Evolutionary conservation across 2,113 vertebrate species (phyloP).

Genomic region (Antidorcas marsupialis): DNA sequence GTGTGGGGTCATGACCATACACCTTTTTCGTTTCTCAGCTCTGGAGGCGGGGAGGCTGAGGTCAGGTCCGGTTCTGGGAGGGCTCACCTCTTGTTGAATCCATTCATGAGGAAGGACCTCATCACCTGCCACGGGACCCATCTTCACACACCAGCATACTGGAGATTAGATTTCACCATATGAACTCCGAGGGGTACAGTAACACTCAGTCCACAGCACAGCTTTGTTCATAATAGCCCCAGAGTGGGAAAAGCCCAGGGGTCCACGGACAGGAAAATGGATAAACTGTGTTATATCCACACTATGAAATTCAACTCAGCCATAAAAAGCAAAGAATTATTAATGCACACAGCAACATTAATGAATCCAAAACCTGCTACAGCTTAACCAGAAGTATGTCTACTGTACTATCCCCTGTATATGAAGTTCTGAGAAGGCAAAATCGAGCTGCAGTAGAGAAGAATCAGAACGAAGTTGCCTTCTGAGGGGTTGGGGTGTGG

Average conservation of each 20-base stretch:
- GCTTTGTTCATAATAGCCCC: background rate
- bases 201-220: background rate
- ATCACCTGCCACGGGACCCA: background rate
- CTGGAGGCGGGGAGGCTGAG: background rate
- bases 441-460: background rate
- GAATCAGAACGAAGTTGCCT: background rate
- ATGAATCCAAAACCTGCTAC: background rate
- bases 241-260: background rate
- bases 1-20: background rate
- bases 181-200: background rate
- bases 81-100: background rate
- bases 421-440: background rate
- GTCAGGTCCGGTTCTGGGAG: background rate
- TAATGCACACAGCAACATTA: background rate
- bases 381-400: background rate
- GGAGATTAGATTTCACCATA: background rate
- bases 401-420: too few species aligned
- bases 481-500: fast-evolving
- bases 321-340: background rate
- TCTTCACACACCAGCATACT: background rate
- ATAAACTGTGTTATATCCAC: background rate
- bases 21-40: background rate
- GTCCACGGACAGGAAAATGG: background rate
- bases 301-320: background rate
- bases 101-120: background rate